Conservation (phyloP, 1,140 invertebrate species). For the Pectinophora gossypiella region DNA sequence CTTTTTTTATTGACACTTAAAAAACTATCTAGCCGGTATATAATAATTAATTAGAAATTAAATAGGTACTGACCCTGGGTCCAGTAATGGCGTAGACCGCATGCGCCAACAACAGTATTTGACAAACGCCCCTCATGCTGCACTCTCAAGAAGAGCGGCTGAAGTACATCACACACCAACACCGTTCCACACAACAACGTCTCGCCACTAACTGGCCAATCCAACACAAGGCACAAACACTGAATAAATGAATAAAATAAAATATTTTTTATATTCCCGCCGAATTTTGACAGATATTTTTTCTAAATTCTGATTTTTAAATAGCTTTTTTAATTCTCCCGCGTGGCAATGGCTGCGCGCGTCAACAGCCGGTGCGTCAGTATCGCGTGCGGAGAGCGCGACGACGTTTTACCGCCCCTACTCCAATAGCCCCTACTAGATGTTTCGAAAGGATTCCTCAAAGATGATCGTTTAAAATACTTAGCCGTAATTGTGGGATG, state of each 20-base stretch:
- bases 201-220: conserved; percentile 2
- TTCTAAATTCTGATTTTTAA: conserved; percentile 17
- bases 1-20: too few relatives aligned
- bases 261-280: conserved; percentile 6
- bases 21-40: too few relatives aligned
- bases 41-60: too few relatives aligned
- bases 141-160: conserved; percentile 60
- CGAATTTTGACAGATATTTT: conserved; percentile 22
- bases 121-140: conserved; percentile 63
- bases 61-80: conserved; percentile 59
- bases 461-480: conserved; percentile 40
- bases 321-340: conserved; percentile 13
- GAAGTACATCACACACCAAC: conserved; percentile 65
- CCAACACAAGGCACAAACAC: conserved; percentile 19
- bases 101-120: conserved; percentile 60
- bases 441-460: conserved; percentile 64
- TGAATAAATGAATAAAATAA: conserved; percentile 8
- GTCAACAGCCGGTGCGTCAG: conserved; percentile 39
- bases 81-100: conserved; percentile 60
- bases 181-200: conserved; percentile 32
- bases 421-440: conserved; percentile 53
- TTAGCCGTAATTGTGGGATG: conserved; percentile 37
- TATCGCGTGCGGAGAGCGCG: conserved; percentile 42
- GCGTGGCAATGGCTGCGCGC: conserved; percentile 37
- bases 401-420: conserved; percentile 68